These are phyloP conservation scores for Muntiacus muntjak DNA, from an alignment of 2,113 vertebrate genomes.

Conservation along the genomic window DNA sequence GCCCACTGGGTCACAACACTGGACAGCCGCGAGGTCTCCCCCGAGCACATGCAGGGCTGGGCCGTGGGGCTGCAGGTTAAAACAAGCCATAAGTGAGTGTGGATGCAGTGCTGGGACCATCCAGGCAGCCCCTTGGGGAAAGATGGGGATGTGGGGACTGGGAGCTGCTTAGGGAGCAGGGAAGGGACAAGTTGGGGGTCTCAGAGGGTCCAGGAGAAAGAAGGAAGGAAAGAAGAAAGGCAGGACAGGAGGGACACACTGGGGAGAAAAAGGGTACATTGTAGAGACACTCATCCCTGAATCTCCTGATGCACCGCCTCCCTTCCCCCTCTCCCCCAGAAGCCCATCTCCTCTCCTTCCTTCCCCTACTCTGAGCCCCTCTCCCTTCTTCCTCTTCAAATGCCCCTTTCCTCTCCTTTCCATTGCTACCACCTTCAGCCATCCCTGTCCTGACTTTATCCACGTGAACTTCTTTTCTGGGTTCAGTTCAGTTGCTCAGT, in stretches of 20 bases:
- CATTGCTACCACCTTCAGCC: not conserved
- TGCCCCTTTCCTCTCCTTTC: not conserved
- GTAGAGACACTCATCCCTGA: not conserved
- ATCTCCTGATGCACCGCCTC: accelerated
- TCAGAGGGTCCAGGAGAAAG: not conserved
- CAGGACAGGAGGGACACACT: not conserved
- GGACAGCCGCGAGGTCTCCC: constrained; percentile 20
- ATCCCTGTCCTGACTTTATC: not conserved
- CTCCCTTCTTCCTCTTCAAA: not conserved
- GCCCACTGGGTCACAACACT: constrained; percentile 67
- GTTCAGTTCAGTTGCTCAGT: not conserved
- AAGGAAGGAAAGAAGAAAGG: not conserved
- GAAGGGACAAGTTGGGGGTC: not conserved
- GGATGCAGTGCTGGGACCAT: accelerated
- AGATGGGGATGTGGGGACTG: too few relatives aligned
- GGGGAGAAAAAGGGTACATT: not conserved
- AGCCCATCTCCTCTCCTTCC: not conserved
- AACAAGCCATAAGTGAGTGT: not conserved
- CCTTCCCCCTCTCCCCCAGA: not conserved
- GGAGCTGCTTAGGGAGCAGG: not conserved
- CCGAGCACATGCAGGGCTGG: constrained; percentile 51
- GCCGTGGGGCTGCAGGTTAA: not conserved
- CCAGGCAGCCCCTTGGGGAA: not conserved
- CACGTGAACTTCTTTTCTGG: not conserved
- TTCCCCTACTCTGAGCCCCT: not conserved